These are phyloP conservation scores for Pimpla rufipes DNA, from an alignment of 2,888 invertebrate species.

Conservation along the genomic window DNA sequence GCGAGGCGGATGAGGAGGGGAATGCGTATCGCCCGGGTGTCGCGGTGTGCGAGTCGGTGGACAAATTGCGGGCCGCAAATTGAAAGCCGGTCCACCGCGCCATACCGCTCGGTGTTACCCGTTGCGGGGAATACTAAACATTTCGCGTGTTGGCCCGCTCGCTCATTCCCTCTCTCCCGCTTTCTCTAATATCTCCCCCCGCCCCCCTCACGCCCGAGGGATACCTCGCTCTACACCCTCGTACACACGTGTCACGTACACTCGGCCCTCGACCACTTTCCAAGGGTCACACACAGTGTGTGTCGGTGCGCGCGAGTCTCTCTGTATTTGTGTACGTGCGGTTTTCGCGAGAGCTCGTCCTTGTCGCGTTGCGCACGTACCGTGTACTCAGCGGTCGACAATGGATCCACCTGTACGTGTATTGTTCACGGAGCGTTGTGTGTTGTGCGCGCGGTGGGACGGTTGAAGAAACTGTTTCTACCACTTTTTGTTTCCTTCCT, in stretches of 20 bases:
- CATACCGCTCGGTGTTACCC: conserved; percentile 8
- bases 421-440: conserved; percentile 30
- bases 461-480: neutral
- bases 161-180: conserved; percentile 42
- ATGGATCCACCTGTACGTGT: conserved; percentile 48
- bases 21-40: too few species aligned
- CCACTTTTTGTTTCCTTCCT: neutral
- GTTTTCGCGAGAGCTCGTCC: conserved; percentile 29
- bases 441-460: neutral
- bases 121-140: conserved; percentile 81
- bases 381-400: conserved; percentile 35
- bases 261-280: too few species aligned
- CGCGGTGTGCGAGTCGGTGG: conserved; percentile 57
- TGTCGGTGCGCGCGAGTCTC: too few species aligned
- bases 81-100: conserved; percentile 77
- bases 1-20: too few species aligned
- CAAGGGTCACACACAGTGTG: too few species aligned
- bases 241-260: too few species aligned
- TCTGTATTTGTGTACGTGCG: too few species aligned
- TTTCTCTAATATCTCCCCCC: conserved; percentile 20
- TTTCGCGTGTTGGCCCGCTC: conserved; percentile 65
- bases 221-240: too few species aligned
- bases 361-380: conserved; percentile 16
- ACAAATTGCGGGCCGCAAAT: conserved; percentile 82
- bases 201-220: neutral